phyloP scores from a whole-genome alignment of 1,140 invertebrate species.

The Nymphalis io region DNA sequence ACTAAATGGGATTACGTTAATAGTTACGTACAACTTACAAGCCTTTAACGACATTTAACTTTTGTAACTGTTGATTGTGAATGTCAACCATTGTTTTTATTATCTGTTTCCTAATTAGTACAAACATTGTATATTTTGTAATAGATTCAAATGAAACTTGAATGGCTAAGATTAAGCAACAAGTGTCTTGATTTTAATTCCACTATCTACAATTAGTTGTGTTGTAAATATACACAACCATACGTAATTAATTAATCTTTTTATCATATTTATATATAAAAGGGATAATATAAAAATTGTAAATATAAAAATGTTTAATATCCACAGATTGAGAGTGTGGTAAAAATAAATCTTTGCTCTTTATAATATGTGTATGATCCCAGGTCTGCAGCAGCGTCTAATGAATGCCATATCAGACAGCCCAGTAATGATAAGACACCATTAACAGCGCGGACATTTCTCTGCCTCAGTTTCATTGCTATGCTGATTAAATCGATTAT shows the following conservation, averaged over 20 bases:
- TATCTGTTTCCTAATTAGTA: constrained; percentile 32
- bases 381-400: constrained; percentile 17
- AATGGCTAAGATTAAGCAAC: neutral
- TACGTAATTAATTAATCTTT: no score
- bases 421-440: constrained; percentile 33
- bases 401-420: constrained; percentile 42
- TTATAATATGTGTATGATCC: constrained; percentile 22
- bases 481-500: constrained; percentile 43
- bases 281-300: neutral
- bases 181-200: neutral
- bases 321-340: neutral
- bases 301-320: neutral
- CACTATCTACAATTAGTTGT: no score
- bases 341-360: constrained; percentile 9
- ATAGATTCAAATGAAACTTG: neutral
- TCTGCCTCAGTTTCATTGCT: constrained; percentile 32
- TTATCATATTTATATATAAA: no score
- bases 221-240: no score
- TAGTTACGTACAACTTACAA: constrained; percentile 29
- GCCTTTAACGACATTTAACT: constrained; percentile 21
- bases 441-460: constrained; percentile 39
- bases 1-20: constrained; percentile 21
- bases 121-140: constrained; percentile 23
- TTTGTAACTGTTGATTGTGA: constrained; percentile 31
- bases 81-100: constrained; percentile 36